Conservation (phyloP, 2,797 vertebrate species). For the Poecilia wingei region DNA sequence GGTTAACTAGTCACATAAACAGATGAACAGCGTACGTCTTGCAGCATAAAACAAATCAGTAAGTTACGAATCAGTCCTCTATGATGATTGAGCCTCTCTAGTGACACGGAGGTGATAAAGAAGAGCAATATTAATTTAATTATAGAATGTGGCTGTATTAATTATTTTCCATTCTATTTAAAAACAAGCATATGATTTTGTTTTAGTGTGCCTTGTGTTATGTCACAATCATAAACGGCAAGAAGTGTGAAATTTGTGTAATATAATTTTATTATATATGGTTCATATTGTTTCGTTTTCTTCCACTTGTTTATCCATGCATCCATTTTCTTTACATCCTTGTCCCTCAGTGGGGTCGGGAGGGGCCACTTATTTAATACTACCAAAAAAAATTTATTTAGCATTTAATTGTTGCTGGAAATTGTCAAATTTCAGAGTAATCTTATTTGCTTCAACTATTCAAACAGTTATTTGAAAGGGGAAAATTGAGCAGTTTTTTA, state of each 20-base stretch:
- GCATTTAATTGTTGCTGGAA: background rate
- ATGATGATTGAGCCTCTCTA: background rate
- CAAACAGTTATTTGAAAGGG: background rate
- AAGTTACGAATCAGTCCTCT: background rate
- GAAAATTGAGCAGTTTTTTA: background rate
- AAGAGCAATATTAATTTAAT: constrained; percentile 64
- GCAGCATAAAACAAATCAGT: constrained; percentile 4
- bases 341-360: too few species aligned
- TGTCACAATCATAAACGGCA: background rate
- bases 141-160: constrained; percentile 49
- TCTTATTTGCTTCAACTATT: background rate
- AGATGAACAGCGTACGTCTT: constrained; percentile 8
- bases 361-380: background rate
- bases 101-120: constrained; percentile 39
- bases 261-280: background rate
- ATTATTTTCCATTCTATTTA: constrained; percentile 13
- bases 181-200: background rate
- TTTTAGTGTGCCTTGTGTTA: background rate
- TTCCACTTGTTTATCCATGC: background rate
- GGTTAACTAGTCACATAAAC: constrained; percentile 15
- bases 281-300: background rate
- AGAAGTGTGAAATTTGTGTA: background rate
- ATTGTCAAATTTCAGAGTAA: background rate
- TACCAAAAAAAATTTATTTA: background rate
- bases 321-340: too few species aligned